These are phyloP conservation scores for Mastomys natalensis DNA, from an alignment of 2,113 vertebrate species.

Conservation along the genomic window DNA sequence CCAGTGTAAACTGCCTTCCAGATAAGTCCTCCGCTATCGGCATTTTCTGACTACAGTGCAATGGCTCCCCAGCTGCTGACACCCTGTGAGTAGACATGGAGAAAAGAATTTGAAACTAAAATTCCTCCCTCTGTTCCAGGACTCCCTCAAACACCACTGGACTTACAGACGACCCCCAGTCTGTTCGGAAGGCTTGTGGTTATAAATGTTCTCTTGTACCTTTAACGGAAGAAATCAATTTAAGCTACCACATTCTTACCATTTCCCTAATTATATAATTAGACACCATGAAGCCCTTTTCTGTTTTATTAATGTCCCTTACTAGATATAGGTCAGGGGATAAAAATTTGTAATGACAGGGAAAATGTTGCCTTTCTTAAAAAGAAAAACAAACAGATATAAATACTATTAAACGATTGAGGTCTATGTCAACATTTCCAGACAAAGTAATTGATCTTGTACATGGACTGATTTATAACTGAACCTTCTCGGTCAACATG, in stretches of 20 bases:
- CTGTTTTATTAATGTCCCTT: conserved; percentile 48
- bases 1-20: conserved; percentile 42
- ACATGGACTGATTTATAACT: conserved; percentile 57
- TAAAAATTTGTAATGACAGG: conserved; percentile 60
- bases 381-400: conserved; percentile 60
- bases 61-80: neutral
- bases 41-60: conserved; percentile 53
- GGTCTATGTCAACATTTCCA: conserved; percentile 73
- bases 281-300: conserved; percentile 59
- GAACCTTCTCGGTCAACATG: conserved; percentile 34
- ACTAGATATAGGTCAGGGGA: conserved; percentile 51
- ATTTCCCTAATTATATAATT: conserved; percentile 70
- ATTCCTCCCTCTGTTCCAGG: neutral
- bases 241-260: conserved; percentile 77
- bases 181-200: conserved; percentile 67
- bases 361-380: conserved; percentile 59
- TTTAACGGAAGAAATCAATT: conserved; percentile 69
- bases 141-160: neutral
- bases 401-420: conserved; percentile 68
- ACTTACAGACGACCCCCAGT: conserved; percentile 75
- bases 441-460: conserved; percentile 63
- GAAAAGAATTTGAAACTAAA: conserved; percentile 22
- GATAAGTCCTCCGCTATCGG: neutral
- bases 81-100: neutral
- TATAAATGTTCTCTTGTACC: conserved; percentile 9